Conservation (phyloP, 2,113 vertebrate species). For the Catagonus wagneri region DNA sequence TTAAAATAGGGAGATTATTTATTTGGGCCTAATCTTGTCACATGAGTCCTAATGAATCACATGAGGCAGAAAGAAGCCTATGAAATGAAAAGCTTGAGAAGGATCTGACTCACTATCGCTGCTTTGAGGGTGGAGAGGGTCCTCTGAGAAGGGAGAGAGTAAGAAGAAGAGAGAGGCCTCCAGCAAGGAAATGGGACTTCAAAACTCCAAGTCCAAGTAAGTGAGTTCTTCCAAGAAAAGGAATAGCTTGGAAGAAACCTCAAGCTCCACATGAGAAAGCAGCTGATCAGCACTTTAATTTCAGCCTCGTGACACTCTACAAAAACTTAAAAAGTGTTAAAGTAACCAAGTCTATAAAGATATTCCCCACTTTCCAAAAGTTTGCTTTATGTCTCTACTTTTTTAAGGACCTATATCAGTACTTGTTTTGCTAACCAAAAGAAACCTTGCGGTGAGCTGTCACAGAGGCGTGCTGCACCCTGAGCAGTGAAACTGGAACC, state of each 20-base stretch:
- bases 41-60: not conserved
- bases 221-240: not conserved
- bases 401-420: no score
- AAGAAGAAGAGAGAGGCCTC: not conserved
- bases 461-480: no score
- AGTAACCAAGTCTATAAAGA: not conserved
- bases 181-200: not conserved
- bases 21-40: not conserved
- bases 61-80: not conserved
- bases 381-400: no score
- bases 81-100: not conserved
- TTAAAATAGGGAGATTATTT: not conserved
- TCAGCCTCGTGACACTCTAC: not conserved
- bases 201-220: not conserved
- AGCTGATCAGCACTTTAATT: not conserved
- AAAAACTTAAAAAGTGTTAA: not conserved
- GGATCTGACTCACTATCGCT: not conserved
- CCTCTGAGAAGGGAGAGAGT: not conserved
- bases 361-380: no score
- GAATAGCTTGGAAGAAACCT: not conserved
- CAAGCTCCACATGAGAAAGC: not conserved
- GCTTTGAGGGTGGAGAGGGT: not conserved
- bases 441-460: no score
- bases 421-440: no score
- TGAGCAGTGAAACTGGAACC: fast-evolving